Evolutionary conservation across 2,888 invertebrate genomes (phyloP), one percentile per base, ranked within the genome.

Genomic region (Zygaena filipendulae): DNA sequence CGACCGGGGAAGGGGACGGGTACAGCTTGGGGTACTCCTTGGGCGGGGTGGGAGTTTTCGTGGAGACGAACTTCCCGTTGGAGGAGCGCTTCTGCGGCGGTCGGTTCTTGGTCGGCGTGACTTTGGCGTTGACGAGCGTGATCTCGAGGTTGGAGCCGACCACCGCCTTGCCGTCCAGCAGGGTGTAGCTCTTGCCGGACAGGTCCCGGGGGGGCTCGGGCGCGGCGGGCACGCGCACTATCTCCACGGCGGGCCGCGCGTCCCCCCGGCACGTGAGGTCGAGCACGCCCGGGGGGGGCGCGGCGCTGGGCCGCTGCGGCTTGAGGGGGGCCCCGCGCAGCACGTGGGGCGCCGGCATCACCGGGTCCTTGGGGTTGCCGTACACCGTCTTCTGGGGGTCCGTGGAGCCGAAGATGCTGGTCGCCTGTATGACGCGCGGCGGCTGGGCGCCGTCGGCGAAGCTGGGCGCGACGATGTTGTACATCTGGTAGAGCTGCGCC

Each of bases 101-200:
- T 12, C 74, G 39, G 3, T 55, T 57, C 2, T 64, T 66, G 0
- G 47, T 40, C 0, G 61, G 66, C 3, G 58, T 66, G 23, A 53
- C 59, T 57, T 55, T 60, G 0, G 84, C 81, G 32, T 77, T 82
- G 0, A 89, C 88, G 36, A 90, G 52, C 0, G 89, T 89, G 13
- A 90, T 90, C 51, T 89, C 89, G 28, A 90, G 55, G 50, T 88
- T 88, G 1, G 87, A 84, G 0, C 86, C 85, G 16, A 87, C 71
- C 0, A 71, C 59, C 0, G 67, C 61, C 35, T 75, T 75, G 0
- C 74, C 75, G 13, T 77, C 75, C 0, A 72, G 36, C 1, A 75
- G 33, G 0, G 74, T 68, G 34, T 72, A 75, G 36, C 68, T 82
- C 40, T 81, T 82, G 14, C 70, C 51, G 24, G 81, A 36, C 42